Base-by-base conservation (phyloP, 1,140 invertebrate species). In the Drosophila parvula region DNA sequence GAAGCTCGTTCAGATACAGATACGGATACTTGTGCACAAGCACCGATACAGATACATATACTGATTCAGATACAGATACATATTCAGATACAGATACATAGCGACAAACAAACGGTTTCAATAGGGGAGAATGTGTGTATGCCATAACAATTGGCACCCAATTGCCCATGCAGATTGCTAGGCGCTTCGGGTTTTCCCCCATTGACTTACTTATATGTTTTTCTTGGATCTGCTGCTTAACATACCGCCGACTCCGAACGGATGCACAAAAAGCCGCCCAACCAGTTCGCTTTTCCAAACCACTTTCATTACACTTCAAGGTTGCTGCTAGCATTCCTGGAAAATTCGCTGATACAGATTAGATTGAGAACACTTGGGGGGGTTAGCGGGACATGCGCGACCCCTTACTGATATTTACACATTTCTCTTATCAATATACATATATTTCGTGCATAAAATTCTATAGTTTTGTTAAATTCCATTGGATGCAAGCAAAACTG, bases 271-370 rank as follows among this genome's bases (percentile, higher is more conserved):
- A 69, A 68, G 45, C 16, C 7, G 38, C 45, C 64, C 43, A 70
- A 71, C 68, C 65, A 59, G 68, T 71, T 71, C 12, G 32, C 36
- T 55, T 69, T 69, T 55, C 62, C 27, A 53, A 67, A 51, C 36
- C 62, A 68, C 65, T 69, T 69, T 69, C 65, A 30, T 69, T 68
- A 10, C 22, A 68, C 18, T 62, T 57, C 48, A 62, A 62, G 50
- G 48, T 41, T 40, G 14, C 14, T 12, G 30, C 12, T 50, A 14
- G 32, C 34, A 11, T 48, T 32, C n/a, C n/a, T 36, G 28, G 14
- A 38, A 22, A 65, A 65, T 32, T 27, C 41, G 34, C 43, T 22
- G 16, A 12, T 28, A 11, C 8, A 10, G 32, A 16, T 36, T 61
- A 28, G 18, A 16, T 7, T 11, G 30, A 22, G 28, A 12, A 22